These are phyloP conservation scores for Naja naja DNA, from an alignment of 2,113 vertebrate species.

Conservation along the genomic window DNA sequence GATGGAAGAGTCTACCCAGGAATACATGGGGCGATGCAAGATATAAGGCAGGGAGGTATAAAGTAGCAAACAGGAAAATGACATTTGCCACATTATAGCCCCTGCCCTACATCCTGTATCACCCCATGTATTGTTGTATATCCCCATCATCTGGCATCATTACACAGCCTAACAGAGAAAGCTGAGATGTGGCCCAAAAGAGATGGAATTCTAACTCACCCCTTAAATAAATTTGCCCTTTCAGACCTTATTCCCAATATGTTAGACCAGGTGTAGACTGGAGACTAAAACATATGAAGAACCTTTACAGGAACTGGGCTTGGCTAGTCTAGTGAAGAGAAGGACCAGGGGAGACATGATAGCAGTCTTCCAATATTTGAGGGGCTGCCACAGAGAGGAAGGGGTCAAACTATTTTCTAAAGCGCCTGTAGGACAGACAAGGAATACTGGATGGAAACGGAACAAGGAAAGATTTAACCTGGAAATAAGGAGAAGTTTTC, in stretches of 20 bases:
- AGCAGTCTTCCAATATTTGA: too few species aligned
- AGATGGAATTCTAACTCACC: background rate
- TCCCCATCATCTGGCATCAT: background rate
- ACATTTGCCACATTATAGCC: fast-evolving
- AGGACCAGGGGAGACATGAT: too few species aligned
- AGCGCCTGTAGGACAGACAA: too few species aligned
- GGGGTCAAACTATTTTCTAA: too few species aligned
- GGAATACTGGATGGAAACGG: too few species aligned
- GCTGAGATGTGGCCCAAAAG: background rate
- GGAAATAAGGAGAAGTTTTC: too few species aligned
- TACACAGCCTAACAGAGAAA: background rate
- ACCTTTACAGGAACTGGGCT: too few species aligned
- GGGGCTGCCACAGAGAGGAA: too few species aligned
- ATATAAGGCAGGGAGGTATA: background rate
- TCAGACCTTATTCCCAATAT: background rate
- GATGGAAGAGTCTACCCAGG: background rate
- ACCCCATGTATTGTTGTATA: background rate
- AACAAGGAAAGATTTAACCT: too few species aligned
- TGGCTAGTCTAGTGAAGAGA: too few species aligned
- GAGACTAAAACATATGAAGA: too few species aligned
- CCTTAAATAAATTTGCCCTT: background rate
- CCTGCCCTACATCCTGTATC: background rate
- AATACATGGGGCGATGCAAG: background rate
- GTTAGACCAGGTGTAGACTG: background rate
- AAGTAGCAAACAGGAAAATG: background rate